Evolutionary conservation across 2,113 vertebrate species (phyloP), one percentile per base, ranked within the genome.

Genomic region (Probosciger aterrimus): DNA sequence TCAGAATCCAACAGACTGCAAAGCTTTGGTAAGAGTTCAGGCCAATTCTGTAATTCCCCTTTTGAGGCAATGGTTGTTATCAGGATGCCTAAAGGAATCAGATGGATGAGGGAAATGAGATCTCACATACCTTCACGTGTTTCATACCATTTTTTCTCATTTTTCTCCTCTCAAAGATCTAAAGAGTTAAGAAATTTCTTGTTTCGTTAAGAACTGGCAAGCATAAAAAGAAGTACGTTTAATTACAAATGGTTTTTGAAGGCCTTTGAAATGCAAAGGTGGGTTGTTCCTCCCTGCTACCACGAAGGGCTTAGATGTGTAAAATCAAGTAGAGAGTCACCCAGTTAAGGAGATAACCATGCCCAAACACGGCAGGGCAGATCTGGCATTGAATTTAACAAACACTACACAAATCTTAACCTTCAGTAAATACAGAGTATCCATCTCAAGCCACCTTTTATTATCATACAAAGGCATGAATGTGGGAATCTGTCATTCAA

Each of bases 11-110:
- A 97, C 25, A 99, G 97, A 89, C 98, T 98, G 95, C 99, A 99
- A 82, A 99, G 99, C 95, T 99, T 99, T 75, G 99, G 99, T 83
- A 99, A 97, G 39, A 99, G 99, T 74, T 99, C 99, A 10, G 99
- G 99, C 99, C 99, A 99, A 96, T 99, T 99, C 91, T 99, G 99
- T 22, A 99, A 97, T 86, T 99, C 99, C 67, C 99, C 99, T 94
- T 99, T 99, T 81, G 99, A 99, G 12, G 99, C 99, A 92, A 99
- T 99, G 18, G 99, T 99, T 97, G 99, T 99, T 97, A 99, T 99
- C 95, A 99, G 97, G 97, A 99, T 99, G 94, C 99, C 99, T 97
- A 69, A 52, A 87, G 35, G 52, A 89, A 80, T n/a, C 3, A 75
- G 6, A 95, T 28, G 24, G 74, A 90, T 59, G 70, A 55, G 24